Evolutionary conservation across 2,797 vertebrate genomes (phyloP).

Genomic region (Phalloptychus januarius): DNA sequence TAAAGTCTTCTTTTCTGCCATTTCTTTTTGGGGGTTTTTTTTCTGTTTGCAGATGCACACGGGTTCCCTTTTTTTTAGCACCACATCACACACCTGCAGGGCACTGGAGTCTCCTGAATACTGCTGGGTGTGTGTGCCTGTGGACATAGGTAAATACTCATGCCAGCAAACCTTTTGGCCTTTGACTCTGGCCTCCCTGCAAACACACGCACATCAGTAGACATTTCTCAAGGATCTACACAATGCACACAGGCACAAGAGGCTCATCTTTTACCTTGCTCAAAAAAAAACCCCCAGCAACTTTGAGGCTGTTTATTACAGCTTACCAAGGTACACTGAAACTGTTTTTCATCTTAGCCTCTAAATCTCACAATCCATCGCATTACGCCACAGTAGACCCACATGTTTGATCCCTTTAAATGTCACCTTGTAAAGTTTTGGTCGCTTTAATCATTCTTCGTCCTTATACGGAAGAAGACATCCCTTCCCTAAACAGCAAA

Average conservation of each 20-base stretch:
- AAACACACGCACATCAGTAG: slow-evolving; percentile 13
- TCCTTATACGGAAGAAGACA: background rate
- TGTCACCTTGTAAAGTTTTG: slow-evolving; percentile 12
- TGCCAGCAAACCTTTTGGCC: slow-evolving; percentile 36
- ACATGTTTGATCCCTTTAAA: slow-evolving; percentile 10
- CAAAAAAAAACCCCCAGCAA: background rate
- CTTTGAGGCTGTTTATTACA: background rate
- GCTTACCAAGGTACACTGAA: slow-evolving; percentile 17
- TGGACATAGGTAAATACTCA: slow-evolving; percentile 41
- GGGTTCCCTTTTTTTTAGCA: slow-evolving; percentile 20
- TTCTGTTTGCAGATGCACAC: slow-evolving; percentile 34
- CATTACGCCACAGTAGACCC: slow-evolving; percentile 1
- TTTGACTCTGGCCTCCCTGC: slow-evolving; percentile 35
- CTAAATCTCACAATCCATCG: slow-evolving; percentile 7
- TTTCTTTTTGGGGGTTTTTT: slow-evolving; percentile 31
- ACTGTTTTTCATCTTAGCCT: slow-evolving; percentile 4
- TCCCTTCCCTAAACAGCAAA: slow-evolving; percentile 10
- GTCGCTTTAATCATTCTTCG: slow-evolving; percentile 11
- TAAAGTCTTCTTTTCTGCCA: slow-evolving; percentile 39
- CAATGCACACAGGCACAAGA: slow-evolving; percentile 7
- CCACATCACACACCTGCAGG: slow-evolving; percentile 47
- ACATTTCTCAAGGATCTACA: slow-evolving; percentile 21
- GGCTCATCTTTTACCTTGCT: slow-evolving; percentile 16
- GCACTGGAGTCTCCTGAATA: slow-evolving; percentile 33
- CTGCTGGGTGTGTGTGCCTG: slow-evolving; percentile 18